A percentile compares a stretch with the other conserved stretches of the same genome.
Conservation (phyloP, 2,113 vertebrate genomes). For the Bungarus multicinctus region DNA sequence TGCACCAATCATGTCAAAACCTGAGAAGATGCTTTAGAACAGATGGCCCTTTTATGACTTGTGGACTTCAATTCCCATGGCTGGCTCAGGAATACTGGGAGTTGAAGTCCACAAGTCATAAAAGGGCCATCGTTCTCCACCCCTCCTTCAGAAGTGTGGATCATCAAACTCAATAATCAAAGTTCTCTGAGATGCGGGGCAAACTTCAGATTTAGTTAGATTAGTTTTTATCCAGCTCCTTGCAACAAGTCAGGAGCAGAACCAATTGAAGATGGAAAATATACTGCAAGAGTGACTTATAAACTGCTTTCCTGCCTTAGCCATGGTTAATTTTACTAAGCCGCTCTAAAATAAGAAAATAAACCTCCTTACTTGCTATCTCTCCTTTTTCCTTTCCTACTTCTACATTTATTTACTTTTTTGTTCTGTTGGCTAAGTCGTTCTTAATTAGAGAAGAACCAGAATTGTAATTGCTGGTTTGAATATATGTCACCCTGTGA, state of each 20-base stretch:
- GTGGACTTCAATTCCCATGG: too few species aligned
- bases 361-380: background rate
- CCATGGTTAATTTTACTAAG: background rate
- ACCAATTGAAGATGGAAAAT: background rate
- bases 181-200: background rate
- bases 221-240: background rate
- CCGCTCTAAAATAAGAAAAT: too few species aligned
- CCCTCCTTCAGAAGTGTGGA: too few species aligned
- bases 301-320: background rate
- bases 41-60: too few species aligned
- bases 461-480: background rate
- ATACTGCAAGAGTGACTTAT: background rate
- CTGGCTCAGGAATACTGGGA: too few species aligned
- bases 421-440: background rate
- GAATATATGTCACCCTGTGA: too few species aligned
- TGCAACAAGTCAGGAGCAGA: background rate
- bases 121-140: too few species aligned
- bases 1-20: background rate
- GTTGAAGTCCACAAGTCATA: too few species aligned
- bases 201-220: background rate
- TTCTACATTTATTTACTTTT: background rate
- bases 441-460: background rate
- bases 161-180: background rate
- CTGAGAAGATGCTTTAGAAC: background rate
- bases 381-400: background rate